Conservation (phyloP, 2,888 invertebrate species). For the Polietes domitor region DNA sequence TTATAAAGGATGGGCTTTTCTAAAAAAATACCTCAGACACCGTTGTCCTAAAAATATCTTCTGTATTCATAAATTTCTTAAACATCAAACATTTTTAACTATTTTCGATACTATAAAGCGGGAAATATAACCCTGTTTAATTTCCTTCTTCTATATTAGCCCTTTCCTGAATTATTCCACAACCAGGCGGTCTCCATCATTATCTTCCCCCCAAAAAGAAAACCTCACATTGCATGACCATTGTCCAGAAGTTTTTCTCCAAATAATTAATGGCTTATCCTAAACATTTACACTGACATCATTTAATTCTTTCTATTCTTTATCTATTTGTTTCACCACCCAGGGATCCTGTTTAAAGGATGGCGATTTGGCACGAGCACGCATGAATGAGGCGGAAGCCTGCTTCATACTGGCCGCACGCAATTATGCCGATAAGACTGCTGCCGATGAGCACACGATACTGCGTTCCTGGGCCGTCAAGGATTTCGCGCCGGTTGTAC, state of each 20-base stretch:
- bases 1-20: no score
- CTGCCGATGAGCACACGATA: slow-evolving; percentile 91
- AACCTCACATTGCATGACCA: slow-evolving; percentile 1
- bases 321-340: slow-evolving; percentile 72
- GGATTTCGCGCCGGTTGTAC: slow-evolving; percentile 97
- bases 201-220: neutral
- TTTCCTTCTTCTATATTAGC: no score
- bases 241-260: neutral
- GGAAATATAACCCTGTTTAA: no score
- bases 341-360: slow-evolving; percentile 98
- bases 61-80: no score
- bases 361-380: slow-evolving; percentile 95
- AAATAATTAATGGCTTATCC: neutral
- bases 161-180: no score
- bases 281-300: slow-evolving; percentile 1
- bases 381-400: slow-evolving; percentile 98
- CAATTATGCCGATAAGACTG: slow-evolving; percentile 97
- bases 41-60: no score
- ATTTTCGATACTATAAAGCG: neutral
- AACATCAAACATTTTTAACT: neutral
- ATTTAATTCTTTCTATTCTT: neutral
- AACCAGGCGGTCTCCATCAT: neutral
- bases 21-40: no score
- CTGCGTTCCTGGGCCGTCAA: slow-evolving; percentile 98
- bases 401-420: slow-evolving; percentile 98